Percentiles rank a stretch among this genome's conserved stretches.
These are phyloP conservation scores for Macroramphosus scolopax DNA, from an alignment of 2,797 vertebrate species.

Conservation along the genomic window DNA sequence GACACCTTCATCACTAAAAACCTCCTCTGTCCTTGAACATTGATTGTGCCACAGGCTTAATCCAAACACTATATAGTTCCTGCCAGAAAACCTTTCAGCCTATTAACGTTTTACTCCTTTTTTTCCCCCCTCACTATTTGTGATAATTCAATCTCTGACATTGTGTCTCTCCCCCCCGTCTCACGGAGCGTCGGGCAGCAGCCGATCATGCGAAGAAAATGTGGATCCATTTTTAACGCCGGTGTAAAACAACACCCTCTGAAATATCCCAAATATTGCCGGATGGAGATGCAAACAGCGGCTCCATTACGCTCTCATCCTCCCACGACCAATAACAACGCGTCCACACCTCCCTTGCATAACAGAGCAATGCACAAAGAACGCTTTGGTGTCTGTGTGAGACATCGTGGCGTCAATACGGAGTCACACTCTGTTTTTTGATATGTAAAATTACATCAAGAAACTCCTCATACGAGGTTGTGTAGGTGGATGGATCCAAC, in stretches of 20 bases:
- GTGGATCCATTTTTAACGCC: conserved; percentile 1
- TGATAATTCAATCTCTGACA: conserved; percentile 41
- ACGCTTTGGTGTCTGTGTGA: no score
- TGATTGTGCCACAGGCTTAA: conserved; percentile 60
- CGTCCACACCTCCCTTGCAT: no score
- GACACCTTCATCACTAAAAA: conserved; percentile 66
- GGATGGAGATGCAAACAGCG: conserved; percentile 3
- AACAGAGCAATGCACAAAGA: no score
- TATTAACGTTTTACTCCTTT: conserved; percentile 51
- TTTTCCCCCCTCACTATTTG: conserved; percentile 7
- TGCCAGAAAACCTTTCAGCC: conserved; percentile 66
- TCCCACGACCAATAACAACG: no score
- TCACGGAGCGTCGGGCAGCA: conserved; percentile 15
- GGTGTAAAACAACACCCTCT: conserved; percentile 2
- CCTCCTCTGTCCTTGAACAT: conserved; percentile 63
- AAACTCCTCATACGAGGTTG: no score
- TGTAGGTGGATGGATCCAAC: no score
- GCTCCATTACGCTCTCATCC: no score
- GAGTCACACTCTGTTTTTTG: no score
- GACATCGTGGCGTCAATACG: no score
- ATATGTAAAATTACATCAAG: no score
- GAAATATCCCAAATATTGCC: not conserved
- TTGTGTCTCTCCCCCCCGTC: conserved; percentile 25
- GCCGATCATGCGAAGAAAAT: no score
- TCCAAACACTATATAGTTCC: conserved; percentile 58